Percentiles rank a stretch among this genome's conserved stretches.
Evolutionary conservation across 2,113 vertebrate genomes (phyloP).

Genomic region (Gymnobelideus leadbeateri): DNA sequence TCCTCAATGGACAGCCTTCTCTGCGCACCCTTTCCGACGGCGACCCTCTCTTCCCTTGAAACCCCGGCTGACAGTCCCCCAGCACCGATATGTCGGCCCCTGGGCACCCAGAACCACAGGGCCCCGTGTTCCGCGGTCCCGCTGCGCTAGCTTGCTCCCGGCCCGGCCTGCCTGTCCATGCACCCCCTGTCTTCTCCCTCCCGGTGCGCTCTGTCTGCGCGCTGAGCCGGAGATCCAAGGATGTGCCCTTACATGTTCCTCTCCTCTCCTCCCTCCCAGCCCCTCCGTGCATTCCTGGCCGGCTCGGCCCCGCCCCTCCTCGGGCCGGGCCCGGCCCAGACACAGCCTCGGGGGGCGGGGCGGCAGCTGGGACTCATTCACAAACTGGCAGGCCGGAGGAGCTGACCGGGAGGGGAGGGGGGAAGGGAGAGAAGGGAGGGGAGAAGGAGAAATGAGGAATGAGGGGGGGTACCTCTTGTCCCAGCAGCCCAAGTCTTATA

Average conservation of each 20-base stretch:
- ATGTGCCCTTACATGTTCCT: conserved; percentile 91
- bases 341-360: background rate
- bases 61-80: background rate
- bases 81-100: background rate
- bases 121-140: background rate
- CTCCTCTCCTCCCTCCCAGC: conserved; percentile 75
- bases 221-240: conserved; percentile 79
- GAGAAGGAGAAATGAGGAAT: background rate
- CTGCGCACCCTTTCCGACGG: background rate
- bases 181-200: background rate
- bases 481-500: background rate
- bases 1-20: background rate
- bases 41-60: conserved; percentile 8
- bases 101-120: no score
- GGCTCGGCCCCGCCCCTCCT: conserved; percentile 82
- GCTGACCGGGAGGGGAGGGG: conserved; percentile 20
- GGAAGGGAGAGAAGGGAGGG: fast-evolving
- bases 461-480: background rate
- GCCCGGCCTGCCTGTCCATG: background rate
- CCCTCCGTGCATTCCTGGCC: conserved; percentile 82
- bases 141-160: background rate
- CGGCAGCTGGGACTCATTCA: conserved; percentile 37
- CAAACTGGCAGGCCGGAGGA: conserved; percentile 19
- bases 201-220: conserved; percentile 35
- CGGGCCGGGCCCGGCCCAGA: conserved; percentile 71